Conservation (phyloP, 2,888 invertebrate species). For the Psylliodes chrysocephalus region DNA sequence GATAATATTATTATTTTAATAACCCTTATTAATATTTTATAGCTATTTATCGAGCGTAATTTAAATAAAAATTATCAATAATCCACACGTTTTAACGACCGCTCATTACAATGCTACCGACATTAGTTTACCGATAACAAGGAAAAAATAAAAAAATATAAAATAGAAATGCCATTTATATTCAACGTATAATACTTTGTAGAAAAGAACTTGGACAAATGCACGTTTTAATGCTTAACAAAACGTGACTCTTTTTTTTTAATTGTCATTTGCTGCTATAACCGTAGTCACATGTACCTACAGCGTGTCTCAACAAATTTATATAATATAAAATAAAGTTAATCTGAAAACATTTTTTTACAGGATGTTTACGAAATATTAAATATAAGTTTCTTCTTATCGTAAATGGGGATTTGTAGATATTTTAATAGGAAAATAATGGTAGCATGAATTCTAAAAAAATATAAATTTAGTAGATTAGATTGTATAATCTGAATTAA, state of each 20-base stretch:
- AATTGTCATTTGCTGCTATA: neutral
- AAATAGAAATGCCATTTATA: neutral
- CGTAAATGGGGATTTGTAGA: too few species aligned
- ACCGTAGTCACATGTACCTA: neutral
- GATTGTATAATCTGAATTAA: too few species aligned
- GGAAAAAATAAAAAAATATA: slow-evolving; percentile 6
- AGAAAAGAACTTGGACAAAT: neutral
- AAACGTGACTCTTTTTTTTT: too few species aligned
- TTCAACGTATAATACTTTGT: neutral
- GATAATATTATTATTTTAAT: too few species aligned
- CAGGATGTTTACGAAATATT: too few species aligned
- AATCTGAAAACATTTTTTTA: too few species aligned
- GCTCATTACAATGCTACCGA: neutral
- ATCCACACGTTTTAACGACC: neutral
- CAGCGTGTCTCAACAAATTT: neutral
- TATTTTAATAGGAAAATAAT: too few species aligned
- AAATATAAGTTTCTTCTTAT: too few species aligned
- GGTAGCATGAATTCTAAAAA: too few species aligned
- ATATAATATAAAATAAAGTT: too few species aligned
- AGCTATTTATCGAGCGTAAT: neutral
- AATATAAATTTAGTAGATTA: too few species aligned
- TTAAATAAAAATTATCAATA: neutral
- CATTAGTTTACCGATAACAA: neutral
- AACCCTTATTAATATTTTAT: neutral
- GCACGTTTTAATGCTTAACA: neutral